phyloP scores from a whole-genome alignment of 2,888 invertebrate species.

The Ophioninae sp. region DNA sequence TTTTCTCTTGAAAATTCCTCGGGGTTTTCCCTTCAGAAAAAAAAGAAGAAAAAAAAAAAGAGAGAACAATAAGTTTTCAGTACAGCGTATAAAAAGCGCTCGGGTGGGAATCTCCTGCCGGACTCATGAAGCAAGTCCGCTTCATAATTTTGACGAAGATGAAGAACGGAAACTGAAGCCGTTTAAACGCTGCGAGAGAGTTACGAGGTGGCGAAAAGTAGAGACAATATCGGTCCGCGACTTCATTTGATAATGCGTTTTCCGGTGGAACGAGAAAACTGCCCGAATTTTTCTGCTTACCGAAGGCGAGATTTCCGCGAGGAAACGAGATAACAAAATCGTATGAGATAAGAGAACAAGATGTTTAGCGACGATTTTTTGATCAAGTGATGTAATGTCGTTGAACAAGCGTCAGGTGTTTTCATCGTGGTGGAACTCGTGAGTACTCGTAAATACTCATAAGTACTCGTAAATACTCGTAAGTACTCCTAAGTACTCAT shows the following conservation, averaged over 20 bases:
- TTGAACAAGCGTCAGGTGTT: conserved; percentile 29
- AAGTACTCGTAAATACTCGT: too few species aligned
- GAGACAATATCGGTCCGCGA: background rate
- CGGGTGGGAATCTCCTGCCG: conserved; percentile 11
- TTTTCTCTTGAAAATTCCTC: conserved; percentile 37
- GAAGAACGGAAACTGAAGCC: conserved; percentile 1
- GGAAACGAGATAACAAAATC: conserved; percentile 12
- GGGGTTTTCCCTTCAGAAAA: background rate
- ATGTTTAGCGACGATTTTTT: conserved; percentile 17
- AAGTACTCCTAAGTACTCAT: too few species aligned
- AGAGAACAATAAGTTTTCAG: conserved; percentile 23
- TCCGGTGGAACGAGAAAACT: conserved; percentile 23
- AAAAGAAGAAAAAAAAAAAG: too few species aligned
- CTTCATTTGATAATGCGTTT: background rate
- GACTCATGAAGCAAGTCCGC: conserved; percentile 24
- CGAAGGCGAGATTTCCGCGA: conserved; percentile 6
- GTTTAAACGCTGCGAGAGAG: conserved; percentile 16
- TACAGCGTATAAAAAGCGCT: conserved; percentile 22
- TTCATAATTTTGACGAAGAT: conserved; percentile 16
- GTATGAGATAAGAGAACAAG: background rate
- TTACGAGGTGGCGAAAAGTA: conserved; percentile 16
- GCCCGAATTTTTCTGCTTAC: conserved; percentile 26
- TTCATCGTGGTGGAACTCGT: conserved; percentile 1
- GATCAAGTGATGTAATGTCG: conserved; percentile 1
- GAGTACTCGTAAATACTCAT: too few species aligned